These are phyloP conservation scores for Eupithecia pulchellata DNA, from an alignment of 2,888 invertebrate genomes.

Conservation along the genomic window DNA sequence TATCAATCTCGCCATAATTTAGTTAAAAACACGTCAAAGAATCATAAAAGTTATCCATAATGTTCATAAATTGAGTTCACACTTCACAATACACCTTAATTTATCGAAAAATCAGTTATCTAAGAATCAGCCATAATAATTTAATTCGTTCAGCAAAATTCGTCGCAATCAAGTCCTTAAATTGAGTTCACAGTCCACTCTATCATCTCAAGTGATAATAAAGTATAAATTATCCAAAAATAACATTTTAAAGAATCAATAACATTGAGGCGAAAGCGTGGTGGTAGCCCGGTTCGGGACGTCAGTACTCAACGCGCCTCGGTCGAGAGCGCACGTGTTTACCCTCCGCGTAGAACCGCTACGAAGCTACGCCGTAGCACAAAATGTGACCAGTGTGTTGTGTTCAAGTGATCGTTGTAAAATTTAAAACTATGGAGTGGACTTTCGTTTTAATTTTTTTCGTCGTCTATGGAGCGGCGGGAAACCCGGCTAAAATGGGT, in stretches of 20 bases:
- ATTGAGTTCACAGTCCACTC: slow-evolving; percentile 9
- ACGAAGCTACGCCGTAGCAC: slow-evolving; percentile 37
- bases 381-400: slow-evolving; percentile 62
- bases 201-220: slow-evolving; percentile 26
- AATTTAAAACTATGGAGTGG: slow-evolving; percentile 67
- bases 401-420: slow-evolving; percentile 55
- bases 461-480: slow-evolving; percentile 59
- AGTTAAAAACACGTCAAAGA: background rate
- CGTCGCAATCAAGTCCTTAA: slow-evolving; percentile 5
- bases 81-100: background rate
- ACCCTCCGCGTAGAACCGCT: slow-evolving; percentile 51
- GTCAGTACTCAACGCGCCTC: slow-evolving; percentile 75
- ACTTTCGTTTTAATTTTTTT: slow-evolving; percentile 57
- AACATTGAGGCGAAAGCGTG: slow-evolving; percentile 65
- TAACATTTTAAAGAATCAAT: slow-evolving; percentile 85
- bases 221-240: slow-evolving; percentile 78
- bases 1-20: background rate
- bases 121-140: background rate
- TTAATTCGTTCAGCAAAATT: background rate
- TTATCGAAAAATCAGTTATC: background rate
- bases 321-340: slow-evolving; percentile 62
- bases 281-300: slow-evolving; percentile 50
- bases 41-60: background rate
- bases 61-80: background rate
- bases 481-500: slow-evolving; percentile 82